These are phyloP conservation scores for Xanthorhoe designata DNA, from an alignment of 2,888 invertebrate species.

Conservation along the genomic window DNA sequence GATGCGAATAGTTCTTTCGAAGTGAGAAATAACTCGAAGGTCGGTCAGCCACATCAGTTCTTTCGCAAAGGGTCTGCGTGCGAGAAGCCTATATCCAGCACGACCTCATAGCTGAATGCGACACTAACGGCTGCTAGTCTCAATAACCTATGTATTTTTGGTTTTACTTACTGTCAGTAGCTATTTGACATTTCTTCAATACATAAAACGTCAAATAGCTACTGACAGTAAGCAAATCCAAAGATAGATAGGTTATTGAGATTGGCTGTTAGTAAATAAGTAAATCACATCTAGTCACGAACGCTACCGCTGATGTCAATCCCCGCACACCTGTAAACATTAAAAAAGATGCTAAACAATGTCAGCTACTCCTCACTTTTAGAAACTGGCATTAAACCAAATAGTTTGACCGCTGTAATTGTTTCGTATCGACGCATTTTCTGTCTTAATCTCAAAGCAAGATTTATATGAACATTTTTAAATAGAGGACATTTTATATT, in stretches of 20 bases:
- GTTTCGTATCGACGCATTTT: not conserved
- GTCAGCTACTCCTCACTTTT: slow-evolving; percentile 1
- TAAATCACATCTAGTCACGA: slow-evolving; percentile 11
- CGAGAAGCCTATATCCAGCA: not conserved
- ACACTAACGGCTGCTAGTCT: too few relatives aligned
- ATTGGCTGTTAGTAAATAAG: too few relatives aligned
- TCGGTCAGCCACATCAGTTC: not conserved
- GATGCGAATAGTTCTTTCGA: too few relatives aligned
- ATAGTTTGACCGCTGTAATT: not conserved
- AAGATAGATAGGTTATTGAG: too few relatives aligned
- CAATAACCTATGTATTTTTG: too few relatives aligned
- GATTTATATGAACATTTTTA: not conserved
- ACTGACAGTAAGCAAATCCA: too few relatives aligned
- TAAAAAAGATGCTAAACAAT: slow-evolving; percentile 1
- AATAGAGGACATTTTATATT: too few relatives aligned
- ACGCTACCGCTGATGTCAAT: not conserved
- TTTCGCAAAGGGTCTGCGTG: slow-evolving; percentile 11
- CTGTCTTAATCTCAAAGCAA: not conserved
- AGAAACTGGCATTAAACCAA: slow-evolving; percentile 20
- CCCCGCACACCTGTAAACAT: slow-evolving; percentile 1
- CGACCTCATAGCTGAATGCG: not conserved
- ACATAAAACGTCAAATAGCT: too few relatives aligned
- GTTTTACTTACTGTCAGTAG: too few relatives aligned
- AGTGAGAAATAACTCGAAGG: not conserved
- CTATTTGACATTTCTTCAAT: too few relatives aligned